Evolutionary conservation across 2,888 invertebrate genomes (phyloP).

Genomic region (Microchrysa polita): DNA sequence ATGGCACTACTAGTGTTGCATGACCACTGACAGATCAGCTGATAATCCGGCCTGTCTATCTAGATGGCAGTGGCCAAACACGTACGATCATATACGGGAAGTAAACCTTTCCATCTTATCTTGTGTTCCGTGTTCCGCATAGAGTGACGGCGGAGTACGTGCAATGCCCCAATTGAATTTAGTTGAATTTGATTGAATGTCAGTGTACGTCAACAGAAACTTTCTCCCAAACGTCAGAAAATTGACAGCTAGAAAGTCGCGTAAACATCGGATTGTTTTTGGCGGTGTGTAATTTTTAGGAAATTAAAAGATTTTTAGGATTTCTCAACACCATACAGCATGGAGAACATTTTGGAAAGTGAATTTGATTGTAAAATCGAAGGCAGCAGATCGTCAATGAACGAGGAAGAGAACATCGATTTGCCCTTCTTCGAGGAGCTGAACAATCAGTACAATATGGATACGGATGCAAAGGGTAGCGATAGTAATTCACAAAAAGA

Average conservation of each 20-base stretch:
- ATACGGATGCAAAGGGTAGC: neutral
- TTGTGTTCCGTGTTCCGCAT: too few species aligned
- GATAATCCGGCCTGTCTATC: too few species aligned
- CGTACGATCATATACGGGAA: too few species aligned
- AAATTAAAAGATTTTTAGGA: neutral
- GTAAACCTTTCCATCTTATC: too few species aligned
- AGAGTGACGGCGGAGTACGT: too few species aligned
- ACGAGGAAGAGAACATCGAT: slow-evolving; percentile 49
- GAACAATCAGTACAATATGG: slow-evolving; percentile 27
- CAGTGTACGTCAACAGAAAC: slow-evolving; percentile 23
- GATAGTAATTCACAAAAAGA: slow-evolving; percentile 18
- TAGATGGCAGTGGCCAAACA: too few species aligned
- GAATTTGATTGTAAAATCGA: slow-evolving; percentile 46
- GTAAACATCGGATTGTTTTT: neutral
- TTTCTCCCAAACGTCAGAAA: slow-evolving; percentile 25
- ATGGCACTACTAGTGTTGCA: too few species aligned
- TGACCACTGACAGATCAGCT: too few species aligned
- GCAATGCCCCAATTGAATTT: too few species aligned
- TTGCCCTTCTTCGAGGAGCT: slow-evolving; percentile 48
- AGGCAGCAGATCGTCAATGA: slow-evolving; percentile 42
- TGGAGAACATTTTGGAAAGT: slow-evolving; percentile 40
- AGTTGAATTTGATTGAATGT: too few species aligned
- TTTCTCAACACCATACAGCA: neutral
- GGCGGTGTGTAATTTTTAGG: neutral
- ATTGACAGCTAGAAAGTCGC: neutral